A percentile compares a stretch with the other conserved stretches of the same genome.
phyloP scores from a whole-genome alignment of 92 coral and sea anemone species.

The Hydrozoanthus gracilis region DNA sequence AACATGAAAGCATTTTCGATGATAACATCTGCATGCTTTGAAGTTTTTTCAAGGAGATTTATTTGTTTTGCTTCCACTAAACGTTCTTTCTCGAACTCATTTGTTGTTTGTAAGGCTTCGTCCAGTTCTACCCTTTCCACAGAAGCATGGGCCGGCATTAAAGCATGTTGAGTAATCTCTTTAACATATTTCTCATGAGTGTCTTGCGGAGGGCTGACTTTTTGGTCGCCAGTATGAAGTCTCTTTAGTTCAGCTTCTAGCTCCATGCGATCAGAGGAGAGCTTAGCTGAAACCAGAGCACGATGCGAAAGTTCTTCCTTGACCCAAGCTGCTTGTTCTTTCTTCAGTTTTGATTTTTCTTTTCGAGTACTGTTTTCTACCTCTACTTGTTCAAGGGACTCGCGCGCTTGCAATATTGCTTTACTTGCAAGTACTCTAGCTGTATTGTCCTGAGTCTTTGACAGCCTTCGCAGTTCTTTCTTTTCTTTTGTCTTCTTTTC shows the following conservation, averaged over 20 bases:
- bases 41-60: slow-evolving; percentile 14
- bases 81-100: slow-evolving; percentile 26
- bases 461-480: neutral
- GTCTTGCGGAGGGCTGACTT: slow-evolving; percentile 37
- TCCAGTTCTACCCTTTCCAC: slow-evolving; percentile 27
- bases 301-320: slow-evolving; percentile 58
- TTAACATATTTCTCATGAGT: slow-evolving; percentile 42
- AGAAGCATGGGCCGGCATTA: slow-evolving; percentile 50
- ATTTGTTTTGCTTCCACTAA: slow-evolving; percentile 21
- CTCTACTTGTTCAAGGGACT: slow-evolving; percentile 55
- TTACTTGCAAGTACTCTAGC: slow-evolving; percentile 52
- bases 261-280: slow-evolving; percentile 62
- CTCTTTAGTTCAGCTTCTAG: slow-evolving; percentile 48
- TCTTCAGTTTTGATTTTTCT: slow-evolving; percentile 18
- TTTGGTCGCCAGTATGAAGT: slow-evolving; percentile 32
- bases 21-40: slow-evolving; percentile 57
- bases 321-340: slow-evolving; percentile 34
- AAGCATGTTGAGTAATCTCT: slow-evolving; percentile 44
- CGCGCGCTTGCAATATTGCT: slow-evolving; percentile 56
- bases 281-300: slow-evolving; percentile 70
- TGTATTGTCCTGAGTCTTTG: slow-evolving; percentile 23
- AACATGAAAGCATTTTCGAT: slow-evolving; percentile 61
- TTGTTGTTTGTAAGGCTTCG: neutral
- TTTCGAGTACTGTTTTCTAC: neutral
- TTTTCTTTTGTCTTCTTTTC: slow-evolving; percentile 21